Percentiles rank a stretch among this genome's conserved stretches.
Evolutionary conservation across 2,797 vertebrate genomes (phyloP).

Genomic region (Rhabdomys pumilio): DNA sequence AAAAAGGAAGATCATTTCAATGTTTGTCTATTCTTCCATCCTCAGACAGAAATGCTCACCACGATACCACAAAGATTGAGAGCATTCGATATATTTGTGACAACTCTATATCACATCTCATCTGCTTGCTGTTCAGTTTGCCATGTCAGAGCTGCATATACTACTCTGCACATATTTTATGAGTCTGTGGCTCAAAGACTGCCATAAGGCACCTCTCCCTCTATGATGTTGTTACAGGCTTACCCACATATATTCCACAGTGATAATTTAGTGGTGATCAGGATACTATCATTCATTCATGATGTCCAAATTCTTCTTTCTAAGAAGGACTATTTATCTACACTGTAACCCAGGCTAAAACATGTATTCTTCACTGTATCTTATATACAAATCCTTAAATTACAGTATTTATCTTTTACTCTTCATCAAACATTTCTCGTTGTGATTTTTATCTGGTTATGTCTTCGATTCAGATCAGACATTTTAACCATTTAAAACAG

Average conservation of each 20-base stretch:
- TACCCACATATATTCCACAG: neutral
- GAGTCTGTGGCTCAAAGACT: neutral
- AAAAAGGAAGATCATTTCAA: neutral
- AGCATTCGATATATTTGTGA: neutral
- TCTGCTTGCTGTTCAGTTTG: neutral
- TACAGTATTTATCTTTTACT: neutral
- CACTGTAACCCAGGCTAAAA: neutral
- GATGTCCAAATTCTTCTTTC: neutral
- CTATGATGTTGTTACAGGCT: neutral
- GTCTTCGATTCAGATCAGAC: neutral
- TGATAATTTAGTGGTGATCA: neutral
- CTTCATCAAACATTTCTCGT: neutral
- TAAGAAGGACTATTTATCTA: neutral
- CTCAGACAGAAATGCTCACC: neutral
- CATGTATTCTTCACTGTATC: neutral
- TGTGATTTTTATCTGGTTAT: constrained; percentile 9
- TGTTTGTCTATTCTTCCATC: neutral
- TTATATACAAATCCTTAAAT: neutral
- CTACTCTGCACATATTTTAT: neutral
- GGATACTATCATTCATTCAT: neutral
- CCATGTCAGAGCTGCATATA: neutral
- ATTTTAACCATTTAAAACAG: neutral
- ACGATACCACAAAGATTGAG: neutral
- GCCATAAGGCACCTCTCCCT: neutral
- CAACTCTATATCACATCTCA: neutral